Evolutionary conservation across 2,797 vertebrate genomes (phyloP), one percentile per base, ranked within the genome.

Genomic region (Numenius phaeopus): DNA sequence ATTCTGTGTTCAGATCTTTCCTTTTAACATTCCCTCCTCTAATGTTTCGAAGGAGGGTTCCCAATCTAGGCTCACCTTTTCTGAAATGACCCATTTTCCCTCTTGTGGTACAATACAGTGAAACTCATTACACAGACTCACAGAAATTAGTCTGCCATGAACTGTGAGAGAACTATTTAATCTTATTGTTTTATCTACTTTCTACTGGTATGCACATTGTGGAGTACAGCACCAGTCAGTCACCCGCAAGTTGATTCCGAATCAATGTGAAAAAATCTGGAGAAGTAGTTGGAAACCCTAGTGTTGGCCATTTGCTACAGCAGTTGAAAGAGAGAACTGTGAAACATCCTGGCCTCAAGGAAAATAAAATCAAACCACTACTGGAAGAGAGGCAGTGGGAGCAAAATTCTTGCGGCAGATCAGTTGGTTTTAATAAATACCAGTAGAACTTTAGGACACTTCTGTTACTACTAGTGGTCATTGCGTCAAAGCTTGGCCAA

Each of bases 1-100:
- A n/a, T 78, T 83, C 24, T 76, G 21, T 65, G 19, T 44, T 94
- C 87, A 40, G 32, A 27, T 72, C 9, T 76, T 92, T 73, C n/a
- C 26, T 87, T 87, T 78, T 39, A 86, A 55, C 20, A 29, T 67
- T 22, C 30, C 30, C 7, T 80, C 11, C 11, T 73, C 3, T 37
- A 50, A 8, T n/a, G 13, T 73, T 78, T 78, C 44, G 46, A 91
- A 75, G 37, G 49, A 72, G 19, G 39, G 55, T 61, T 86, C 19
- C 29, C 17, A 55, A 3, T 52, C 40, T 27, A 49, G 34, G 24
- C 15, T 79, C 19, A 54, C 5, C 15, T 78, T 76, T 58, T 9
- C 55, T 46, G 50, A 73, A 79, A 40, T 5, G 1, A 34, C 37
- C 40, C 10, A 5, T 52, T 94, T 95, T 87, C 50, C 15, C 11